phyloP scores from a whole-genome alignment of 2,113 vertebrate genomes.

The Lamprologus sp. region DNA sequence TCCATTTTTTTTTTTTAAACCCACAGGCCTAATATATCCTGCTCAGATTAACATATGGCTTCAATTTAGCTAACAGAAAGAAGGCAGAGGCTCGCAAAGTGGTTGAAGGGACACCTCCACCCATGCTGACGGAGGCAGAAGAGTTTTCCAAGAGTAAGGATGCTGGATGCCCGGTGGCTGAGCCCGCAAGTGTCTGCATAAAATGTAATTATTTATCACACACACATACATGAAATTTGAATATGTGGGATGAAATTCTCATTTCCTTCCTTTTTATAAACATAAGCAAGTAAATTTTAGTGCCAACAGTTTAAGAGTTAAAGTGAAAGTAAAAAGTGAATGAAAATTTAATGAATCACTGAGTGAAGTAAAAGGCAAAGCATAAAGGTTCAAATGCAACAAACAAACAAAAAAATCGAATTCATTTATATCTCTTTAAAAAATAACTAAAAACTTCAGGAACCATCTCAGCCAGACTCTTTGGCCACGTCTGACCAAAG shows the following conservation, averaged over 20 bases:
- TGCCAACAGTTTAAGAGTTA: background rate
- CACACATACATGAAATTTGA: background rate
- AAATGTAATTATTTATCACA: background rate
- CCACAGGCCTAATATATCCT: background rate
- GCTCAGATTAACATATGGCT: background rate
- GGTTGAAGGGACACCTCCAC: background rate
- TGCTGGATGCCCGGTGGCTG: background rate
- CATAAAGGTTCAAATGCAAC: background rate
- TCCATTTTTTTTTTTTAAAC: background rate
- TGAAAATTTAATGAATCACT: background rate
- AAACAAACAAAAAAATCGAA: rapidly evolving
- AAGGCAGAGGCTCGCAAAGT: background rate
- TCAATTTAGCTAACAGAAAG: background rate
- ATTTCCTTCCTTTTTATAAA: background rate
- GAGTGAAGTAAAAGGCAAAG: background rate
- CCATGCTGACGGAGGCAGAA: background rate
- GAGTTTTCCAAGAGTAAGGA: background rate
- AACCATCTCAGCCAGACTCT: background rate
- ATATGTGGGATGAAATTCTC: background rate
- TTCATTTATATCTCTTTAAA: background rate
- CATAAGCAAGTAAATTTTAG: background rate
- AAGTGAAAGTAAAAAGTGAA: background rate
- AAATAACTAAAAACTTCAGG: background rate
- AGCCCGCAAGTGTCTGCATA: background rate
- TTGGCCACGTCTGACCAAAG: background rate